Evolutionary conservation across 2,113 vertebrate genomes (phyloP).

Genomic region (Riparia riparia): DNA sequence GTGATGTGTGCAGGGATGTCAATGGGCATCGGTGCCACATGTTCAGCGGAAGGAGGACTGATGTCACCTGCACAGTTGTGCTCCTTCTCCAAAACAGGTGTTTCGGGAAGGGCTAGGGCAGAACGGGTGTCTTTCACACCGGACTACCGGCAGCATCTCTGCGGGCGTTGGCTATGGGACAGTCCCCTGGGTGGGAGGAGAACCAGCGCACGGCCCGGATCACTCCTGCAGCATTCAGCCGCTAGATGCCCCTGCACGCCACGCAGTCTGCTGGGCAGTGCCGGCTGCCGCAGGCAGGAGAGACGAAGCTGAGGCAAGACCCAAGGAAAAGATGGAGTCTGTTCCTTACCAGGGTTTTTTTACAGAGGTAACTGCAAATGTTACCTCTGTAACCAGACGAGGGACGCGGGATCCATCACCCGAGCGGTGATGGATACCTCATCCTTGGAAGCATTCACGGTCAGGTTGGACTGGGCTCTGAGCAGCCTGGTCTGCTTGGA

Average conservation of each 20-base stretch:
- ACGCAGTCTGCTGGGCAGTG: not conserved
- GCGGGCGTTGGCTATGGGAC: accelerated
- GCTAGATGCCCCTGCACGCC: constrained; percentile 66
- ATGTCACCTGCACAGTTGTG: not conserved
- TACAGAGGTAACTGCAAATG: accelerated
- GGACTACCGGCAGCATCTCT: not conserved
- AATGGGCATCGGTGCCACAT: accelerated
- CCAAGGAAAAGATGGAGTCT: not conserved
- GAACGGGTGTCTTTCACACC: accelerated
- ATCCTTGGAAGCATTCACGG: not conserved
- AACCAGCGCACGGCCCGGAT: accelerated
- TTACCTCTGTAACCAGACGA: not conserved
- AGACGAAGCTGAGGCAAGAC: not conserved
- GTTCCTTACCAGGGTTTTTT: not conserved
- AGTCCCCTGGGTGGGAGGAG: accelerated
- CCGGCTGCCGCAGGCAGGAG: not conserved
- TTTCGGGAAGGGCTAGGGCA: not conserved
- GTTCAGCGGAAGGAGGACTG: accelerated
- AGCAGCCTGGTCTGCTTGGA: not conserved
- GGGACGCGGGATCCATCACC: not conserved
- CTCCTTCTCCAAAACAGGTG: accelerated
- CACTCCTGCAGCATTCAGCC: not conserved
- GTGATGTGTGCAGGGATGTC: accelerated
- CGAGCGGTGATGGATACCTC: not conserved
- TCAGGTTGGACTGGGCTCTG: not conserved